Base-by-base conservation (phyloP, 2,888 invertebrate genomes). In the Ennomos quercinarius region DNA sequence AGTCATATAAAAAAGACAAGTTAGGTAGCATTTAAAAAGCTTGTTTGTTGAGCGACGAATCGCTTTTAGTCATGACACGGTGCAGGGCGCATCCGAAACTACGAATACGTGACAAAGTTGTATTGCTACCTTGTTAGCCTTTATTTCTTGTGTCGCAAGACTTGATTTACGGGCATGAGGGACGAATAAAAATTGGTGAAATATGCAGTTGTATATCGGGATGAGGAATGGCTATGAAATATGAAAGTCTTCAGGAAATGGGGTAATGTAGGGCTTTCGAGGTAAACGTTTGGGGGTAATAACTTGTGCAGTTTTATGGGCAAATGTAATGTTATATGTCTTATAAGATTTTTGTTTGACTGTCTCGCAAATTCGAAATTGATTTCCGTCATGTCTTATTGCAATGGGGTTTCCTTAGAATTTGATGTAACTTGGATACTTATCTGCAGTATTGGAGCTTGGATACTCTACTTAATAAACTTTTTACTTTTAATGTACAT, bases 21-120 rank as follows among this genome's bases (percentile, higher is more conserved):
- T 91, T 91, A 89, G 89, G 88, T 89, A 91, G 90, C 92, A 90
- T 92, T 92, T 92, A 92, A 92, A 92, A 92, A 91, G 87, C 89
- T 90, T 92, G 91, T 92, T 91, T 92, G 88, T 86, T 86, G 82
- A 86, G 83, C 89, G 87, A 89, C 87, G 91, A 91, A 92, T 91
- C 86, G 91, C 80, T 85, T 81, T 77, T 86, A 87, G 91, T 83
- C 91, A 92, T 91, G 91, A 86, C 76, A 87, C 71, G 76, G 84
- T 84, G 85, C 84, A 84, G 71, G 77, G 87, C 82, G 86, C 86
- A 87, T 86, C 85, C 70, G 63, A 68, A 65, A 69, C 71, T 66
- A 67, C 64, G 71, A 57, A 73, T 72, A 74, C 68, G 70, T 74
- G 73, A 68, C 72, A 75, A 75, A 61, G 68, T 77, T 75, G 70